Evolutionary conservation across 2,797 vertebrate genomes (phyloP), one percentile per base, ranked within the genome.

Genomic region (Dipus sagitta): DNA sequence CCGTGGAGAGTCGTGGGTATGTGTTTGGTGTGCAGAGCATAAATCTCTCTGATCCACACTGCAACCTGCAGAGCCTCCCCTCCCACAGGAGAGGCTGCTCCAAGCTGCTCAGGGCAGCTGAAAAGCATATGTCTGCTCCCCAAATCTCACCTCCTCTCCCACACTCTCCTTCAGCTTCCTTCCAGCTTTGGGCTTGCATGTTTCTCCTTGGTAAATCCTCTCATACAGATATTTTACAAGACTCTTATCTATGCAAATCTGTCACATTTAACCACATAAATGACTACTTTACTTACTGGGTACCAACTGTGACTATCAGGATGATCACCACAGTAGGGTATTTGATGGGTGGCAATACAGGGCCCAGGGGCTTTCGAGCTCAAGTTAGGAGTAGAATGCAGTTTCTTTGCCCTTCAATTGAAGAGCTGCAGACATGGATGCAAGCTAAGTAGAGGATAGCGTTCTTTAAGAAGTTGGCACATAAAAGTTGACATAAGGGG

Each of bases 31-130:
- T 97, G 93, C 83, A 92, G 94, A 96, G 95, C 96, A 98, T 99
- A 99, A 99, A 99, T 99, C 99, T 99, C 98, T 97, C 97, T 78
- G 92, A 98, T 98, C 97, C 86, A 96, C 97, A 93, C 97, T 98
- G 98, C 98, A 98, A 97, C 96, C 96, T 98, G 97, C 97, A 97
- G 98, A 98, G 97, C 97, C 97, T 98, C 94, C 0, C 96, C 94
- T 98, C 98, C 97, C 97, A 97, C 96, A 79, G 90, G 96, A 97
- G 96, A 52, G 93, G 96, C 97, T 95, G 91, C 95, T 92, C 81
- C 68, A 90, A 79, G 95, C 93, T 94, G 94, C 90, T 92, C 32
- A 2, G 82, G 97, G 97, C 98, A 99, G 98, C 99, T 99, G 99
- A 99, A 98, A 96, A 97, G 97, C 99, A 99, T 97, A 98, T 99